Evolutionary conservation across 2,797 vertebrate species (phyloP).

Genomic region (Cyprinella venusta): DNA sequence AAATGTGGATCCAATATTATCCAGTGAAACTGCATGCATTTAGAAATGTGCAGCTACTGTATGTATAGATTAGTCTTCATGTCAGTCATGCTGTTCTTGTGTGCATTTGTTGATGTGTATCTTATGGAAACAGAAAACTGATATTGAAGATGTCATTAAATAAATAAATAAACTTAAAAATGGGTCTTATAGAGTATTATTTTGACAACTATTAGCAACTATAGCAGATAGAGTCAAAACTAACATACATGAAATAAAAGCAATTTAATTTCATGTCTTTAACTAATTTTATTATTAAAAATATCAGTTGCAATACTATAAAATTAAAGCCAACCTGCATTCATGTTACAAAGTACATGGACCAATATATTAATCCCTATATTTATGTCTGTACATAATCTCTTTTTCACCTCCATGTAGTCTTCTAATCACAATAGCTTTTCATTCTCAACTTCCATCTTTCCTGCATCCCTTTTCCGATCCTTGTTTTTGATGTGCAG

Average conservation of each 20-base stretch:
- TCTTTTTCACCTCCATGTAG: background rate
- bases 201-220: background rate
- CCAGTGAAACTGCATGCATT: background rate
- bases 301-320: background rate
- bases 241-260: too few species aligned
- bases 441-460: conserved; percentile 11
- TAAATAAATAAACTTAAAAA: too few species aligned
- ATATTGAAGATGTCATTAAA: background rate
- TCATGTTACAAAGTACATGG: background rate
- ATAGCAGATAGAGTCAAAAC: background rate
- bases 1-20: background rate
- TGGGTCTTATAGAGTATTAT: background rate
- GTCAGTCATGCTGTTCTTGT: background rate
- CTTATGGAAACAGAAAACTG: background rate
- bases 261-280: background rate
- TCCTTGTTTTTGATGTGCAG: conserved; percentile 37
- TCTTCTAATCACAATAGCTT: background rate
- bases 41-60: background rate
- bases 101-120: background rate
- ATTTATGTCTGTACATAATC: background rate
- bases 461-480: background rate
- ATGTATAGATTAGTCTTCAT: background rate
- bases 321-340: background rate
- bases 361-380: background rate
- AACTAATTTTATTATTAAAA: background rate